phyloP scores from a whole-genome alignment of 2,797 vertebrate genomes.

The Cryptoblepharus egeriae region DNA sequence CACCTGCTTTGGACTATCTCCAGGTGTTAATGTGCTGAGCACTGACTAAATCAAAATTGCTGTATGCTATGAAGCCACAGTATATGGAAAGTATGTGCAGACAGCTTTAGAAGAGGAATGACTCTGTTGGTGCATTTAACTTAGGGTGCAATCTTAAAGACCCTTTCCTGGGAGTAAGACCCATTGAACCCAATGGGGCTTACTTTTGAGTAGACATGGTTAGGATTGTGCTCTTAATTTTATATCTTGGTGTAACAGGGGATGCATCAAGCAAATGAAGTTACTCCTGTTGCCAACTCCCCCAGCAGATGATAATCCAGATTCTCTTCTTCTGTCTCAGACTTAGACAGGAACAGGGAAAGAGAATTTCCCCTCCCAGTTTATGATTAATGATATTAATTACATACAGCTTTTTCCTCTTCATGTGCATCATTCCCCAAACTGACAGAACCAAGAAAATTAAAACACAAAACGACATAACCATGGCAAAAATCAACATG shows the following conservation, averaged over 20 bases:
- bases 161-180: no score
- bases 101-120: not conserved
- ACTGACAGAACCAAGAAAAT: conserved; percentile 23
- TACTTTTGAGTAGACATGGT: no score
- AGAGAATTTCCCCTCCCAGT: not conserved
- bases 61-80: not conserved
- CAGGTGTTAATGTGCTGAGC: not conserved
- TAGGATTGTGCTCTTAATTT: no score
- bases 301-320: not conserved
- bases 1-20: not conserved
- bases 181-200: no score
- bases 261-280: not conserved
- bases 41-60: not conserved
- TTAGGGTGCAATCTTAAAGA: no score
- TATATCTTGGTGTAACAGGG: not conserved
- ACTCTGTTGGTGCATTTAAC: not conserved
- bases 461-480: conserved; percentile 19
- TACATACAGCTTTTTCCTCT: not conserved
- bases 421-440: conserved; percentile 3
- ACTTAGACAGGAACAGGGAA: not conserved
- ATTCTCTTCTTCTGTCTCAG: not conserved
- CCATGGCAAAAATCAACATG: not conserved
- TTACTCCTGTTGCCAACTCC: not conserved
- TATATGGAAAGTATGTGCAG: not conserved
- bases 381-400: conserved; percentile 37